Base-by-base conservation (phyloP, 2,797 vertebrate genomes). In the Chloroceryle amazona region DNA sequence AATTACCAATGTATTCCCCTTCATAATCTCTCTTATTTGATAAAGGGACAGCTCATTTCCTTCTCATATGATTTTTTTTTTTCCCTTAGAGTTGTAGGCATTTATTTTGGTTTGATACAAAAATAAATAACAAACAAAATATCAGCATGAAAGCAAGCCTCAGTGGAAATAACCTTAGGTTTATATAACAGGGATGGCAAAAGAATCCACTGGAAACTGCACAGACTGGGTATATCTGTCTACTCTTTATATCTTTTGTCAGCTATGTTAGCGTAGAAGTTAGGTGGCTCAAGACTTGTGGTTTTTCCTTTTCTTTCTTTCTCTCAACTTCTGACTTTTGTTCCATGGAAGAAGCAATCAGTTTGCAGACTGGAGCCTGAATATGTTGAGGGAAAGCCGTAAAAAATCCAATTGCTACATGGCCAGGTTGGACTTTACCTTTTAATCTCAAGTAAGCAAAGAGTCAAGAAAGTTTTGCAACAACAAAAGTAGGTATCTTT, bases 11-110 rank as follows among this genome's bases (percentile, higher is more conserved):
- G 63, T 94, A 97, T 95, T 83, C 47, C 91, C 70, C 72, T 91
- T 90, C 60, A 90, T 25, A 95, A 72, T 95, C 57, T 92, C 33
- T 61, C 35, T 54, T 86, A 39, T 89, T 83, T 89, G 80, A 92
- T 96, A 97, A 97, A 96, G 41, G 76, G 86, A 95, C 63, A 91
- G 94, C 62, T 97, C n/a, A 95, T 90, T 97, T 97, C 95, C 73
- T 95, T 93, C 52, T 86, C 57, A 49, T 88, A 95, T 39, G 80
- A 94, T 96, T 26, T 49, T 49, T 31, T 71, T 82, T 74, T 79
- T 89, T 83, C 96, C 71, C 84, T 42, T 83, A 82, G 39, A 54
- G 13, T 67, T 58, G 68, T 62, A 90, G 54, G 47, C 93, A 37
- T 86, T 94, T 95, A 70, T 90, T 93, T 88, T 83, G 25, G 35